These are phyloP conservation scores for Agriopis aurantiaria DNA, from an alignment of 2,888 invertebrate genomes.

Conservation along the genomic window DNA sequence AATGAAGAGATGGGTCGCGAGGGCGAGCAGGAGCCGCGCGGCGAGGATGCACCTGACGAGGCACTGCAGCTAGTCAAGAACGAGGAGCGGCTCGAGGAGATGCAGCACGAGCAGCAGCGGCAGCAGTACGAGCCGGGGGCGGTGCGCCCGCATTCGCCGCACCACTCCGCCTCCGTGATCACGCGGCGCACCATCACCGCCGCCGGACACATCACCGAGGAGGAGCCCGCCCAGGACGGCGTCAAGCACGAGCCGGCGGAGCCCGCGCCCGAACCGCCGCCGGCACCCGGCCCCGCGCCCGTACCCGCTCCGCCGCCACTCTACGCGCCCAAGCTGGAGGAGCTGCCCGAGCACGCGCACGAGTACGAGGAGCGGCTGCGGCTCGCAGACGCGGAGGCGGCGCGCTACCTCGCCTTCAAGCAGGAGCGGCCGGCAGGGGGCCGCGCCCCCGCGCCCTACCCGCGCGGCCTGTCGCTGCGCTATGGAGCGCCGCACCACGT, in stretches of 20 bases:
- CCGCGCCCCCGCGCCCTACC: conserved; percentile 53
- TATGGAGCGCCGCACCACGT: conserved; percentile 74
- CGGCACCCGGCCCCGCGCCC: conserved; percentile 46
- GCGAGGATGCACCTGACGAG: conserved; percentile 57
- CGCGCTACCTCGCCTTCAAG: conserved; percentile 76
- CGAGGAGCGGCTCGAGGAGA: conserved; percentile 64
- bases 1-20: conserved; percentile 58
- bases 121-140: conserved; percentile 31
- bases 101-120: conserved; percentile 37
- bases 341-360: conserved; percentile 57
- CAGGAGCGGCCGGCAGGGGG: conserved; percentile 66
- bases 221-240: conserved; percentile 60
- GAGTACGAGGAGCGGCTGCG: conserved; percentile 75
- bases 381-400: conserved; percentile 70
- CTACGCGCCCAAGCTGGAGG: conserved; percentile 64
- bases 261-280: conserved; percentile 44
- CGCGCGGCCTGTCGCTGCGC: conserved; percentile 67
- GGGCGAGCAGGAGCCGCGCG: conserved; percentile 56
- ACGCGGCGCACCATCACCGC: conserved; percentile 88
- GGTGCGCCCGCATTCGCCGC: conserved; percentile 55
- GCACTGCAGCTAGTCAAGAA: conserved; percentile 79
- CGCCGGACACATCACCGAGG: conserved; percentile 86
- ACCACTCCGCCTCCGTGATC: conserved; percentile 82
- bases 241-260: conserved; percentile 78
- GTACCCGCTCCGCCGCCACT: conserved; percentile 51